A percentile compares a stretch with the other conserved stretches of the same genome.
These are phyloP conservation scores for Drosophila jambulina DNA, from an alignment of 1,140 invertebrate genomes.

Conservation along the genomic window DNA sequence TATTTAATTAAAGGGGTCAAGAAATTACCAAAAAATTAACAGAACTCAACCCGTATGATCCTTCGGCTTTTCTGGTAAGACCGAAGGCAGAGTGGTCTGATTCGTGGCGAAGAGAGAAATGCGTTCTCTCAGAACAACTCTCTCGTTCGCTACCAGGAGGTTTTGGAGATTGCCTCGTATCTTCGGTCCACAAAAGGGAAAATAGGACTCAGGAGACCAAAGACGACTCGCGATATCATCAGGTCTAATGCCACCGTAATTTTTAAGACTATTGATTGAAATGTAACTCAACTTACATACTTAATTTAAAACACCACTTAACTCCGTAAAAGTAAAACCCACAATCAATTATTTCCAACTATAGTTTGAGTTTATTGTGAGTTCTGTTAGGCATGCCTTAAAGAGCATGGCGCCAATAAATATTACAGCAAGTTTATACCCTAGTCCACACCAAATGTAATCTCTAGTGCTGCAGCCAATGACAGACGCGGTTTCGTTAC, in stretches of 20 bases:
- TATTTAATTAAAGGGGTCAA: background rate
- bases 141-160: too few relatives aligned
- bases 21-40: background rate
- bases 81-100: too few relatives aligned
- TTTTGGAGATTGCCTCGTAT: too few relatives aligned
- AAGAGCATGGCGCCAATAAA: slow-evolving; percentile 66
- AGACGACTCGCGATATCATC: too few relatives aligned
- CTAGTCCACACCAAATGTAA: slow-evolving; percentile 49
- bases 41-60: background rate
- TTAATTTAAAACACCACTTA: background rate
- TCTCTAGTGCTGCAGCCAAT: slow-evolving; percentile 55
- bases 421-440: slow-evolving; percentile 72
- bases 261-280: background rate
- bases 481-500: slow-evolving; percentile 35
- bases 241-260: too few relatives aligned
- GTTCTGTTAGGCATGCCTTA: slow-evolving; percentile 58
- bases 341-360: slow-evolving; percentile 35
- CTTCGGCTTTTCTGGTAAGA: background rate
- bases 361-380: slow-evolving; percentile 78
- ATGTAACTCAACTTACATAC: background rate
- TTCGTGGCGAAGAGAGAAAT: too few relatives aligned
- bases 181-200: too few relatives aligned
- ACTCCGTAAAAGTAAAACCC: background rate
- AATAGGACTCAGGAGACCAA: too few relatives aligned
- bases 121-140: too few relatives aligned